Evolutionary conservation across 2,888 invertebrate species (phyloP).

Genomic region (Archips xylosteana): DNA sequence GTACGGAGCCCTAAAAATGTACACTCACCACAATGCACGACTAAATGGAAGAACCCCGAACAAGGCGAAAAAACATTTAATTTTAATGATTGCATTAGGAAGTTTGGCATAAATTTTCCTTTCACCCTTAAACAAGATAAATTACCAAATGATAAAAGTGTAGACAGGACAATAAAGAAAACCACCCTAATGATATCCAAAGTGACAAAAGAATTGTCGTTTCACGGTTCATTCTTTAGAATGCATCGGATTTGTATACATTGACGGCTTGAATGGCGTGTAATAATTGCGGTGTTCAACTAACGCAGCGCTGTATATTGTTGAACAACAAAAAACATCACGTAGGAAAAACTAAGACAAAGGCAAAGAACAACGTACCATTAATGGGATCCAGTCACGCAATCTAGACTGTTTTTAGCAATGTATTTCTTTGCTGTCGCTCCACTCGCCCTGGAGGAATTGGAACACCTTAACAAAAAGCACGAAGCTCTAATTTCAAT

Average conservation of each 20-base stretch:
- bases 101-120: conserved; percentile 41
- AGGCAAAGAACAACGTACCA: conserved; percentile 42
- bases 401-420: conserved; percentile 38
- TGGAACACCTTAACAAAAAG: background rate
- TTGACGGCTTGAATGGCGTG: conserved; percentile 23
- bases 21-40: background rate
- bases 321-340: conserved; percentile 19
- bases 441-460: background rate
- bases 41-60: background rate
- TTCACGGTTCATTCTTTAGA: conserved; percentile 41
- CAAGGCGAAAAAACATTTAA: conserved; percentile 32
- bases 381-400: conserved; percentile 55
- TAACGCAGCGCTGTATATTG: conserved; percentile 25
- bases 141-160: conserved; percentile 70
- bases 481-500: background rate
- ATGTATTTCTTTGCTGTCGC: conserved; percentile 2
- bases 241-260: conserved; percentile 39
- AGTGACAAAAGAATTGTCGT: conserved; percentile 50
- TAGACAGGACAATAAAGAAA: conserved; percentile 62
- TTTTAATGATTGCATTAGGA: conserved; percentile 41
- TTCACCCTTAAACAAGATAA: conserved; percentile 62
- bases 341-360: conserved; percentile 37
- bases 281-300: conserved; percentile 9
- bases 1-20: no score
- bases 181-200: conserved; percentile 53